phyloP scores from a whole-genome alignment of 2,113 vertebrate genomes.

The Mohoua ochrocephala region DNA sequence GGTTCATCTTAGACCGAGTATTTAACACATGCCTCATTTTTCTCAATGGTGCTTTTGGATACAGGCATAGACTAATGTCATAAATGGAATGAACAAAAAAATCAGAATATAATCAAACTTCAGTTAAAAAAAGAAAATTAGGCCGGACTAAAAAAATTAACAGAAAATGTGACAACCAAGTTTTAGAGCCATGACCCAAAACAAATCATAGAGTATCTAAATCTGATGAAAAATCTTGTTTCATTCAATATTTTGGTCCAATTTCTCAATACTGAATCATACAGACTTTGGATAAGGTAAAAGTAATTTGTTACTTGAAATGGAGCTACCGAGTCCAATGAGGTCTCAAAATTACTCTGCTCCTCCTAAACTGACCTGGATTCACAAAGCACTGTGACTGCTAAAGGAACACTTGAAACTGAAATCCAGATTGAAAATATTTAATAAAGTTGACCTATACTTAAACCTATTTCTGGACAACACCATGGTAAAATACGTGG shows the following conservation, averaged over 20 bases:
- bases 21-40: neutral
- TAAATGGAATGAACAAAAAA: neutral
- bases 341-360: neutral
- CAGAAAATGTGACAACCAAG: neutral
- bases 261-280: neutral
- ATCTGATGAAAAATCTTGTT: neutral
- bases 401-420: neutral
- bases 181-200: neutral
- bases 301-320: neutral
- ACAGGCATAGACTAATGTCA: neutral
- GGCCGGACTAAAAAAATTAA: neutral
- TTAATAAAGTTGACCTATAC: neutral
- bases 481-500: neutral
- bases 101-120: neutral
- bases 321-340: neutral
- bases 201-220: neutral
- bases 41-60: neutral
- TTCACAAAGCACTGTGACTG: neutral
- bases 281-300: neutral
- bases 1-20: neutral
- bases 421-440: neutral
- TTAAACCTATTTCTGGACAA: neutral
- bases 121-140: neutral
- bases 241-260: neutral
- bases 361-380: neutral